phyloP scores from a whole-genome alignment of 2,113 vertebrate genomes.

The Syngnathus floridae region DNA sequence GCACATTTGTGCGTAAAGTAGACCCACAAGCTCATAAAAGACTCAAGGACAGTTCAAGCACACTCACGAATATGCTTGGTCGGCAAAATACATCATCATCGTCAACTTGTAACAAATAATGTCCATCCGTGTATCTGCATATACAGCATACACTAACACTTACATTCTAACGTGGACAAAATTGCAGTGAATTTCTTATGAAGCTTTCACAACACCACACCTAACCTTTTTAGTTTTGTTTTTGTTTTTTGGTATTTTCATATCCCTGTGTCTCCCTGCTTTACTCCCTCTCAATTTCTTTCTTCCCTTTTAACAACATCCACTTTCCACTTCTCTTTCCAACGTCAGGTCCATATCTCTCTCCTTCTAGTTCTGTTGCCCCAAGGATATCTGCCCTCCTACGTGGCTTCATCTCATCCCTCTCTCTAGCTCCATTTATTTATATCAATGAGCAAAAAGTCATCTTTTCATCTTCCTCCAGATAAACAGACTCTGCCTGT shows the following conservation, averaged over 20 bases:
- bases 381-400: constrained; percentile 66
- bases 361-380: constrained; percentile 61
- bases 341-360: constrained; percentile 50
- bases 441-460: constrained; percentile 70
- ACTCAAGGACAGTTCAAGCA: not conserved
- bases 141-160: constrained; percentile 14
- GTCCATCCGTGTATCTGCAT: not conserved
- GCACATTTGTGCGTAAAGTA: constrained; percentile 7
- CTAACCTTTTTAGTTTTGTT: not conserved
- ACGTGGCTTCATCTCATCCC: constrained; percentile 57
- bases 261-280: constrained; percentile 13
- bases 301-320: constrained; percentile 29
- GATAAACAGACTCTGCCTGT: constrained; percentile 59
- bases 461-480: constrained; percentile 72
- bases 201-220: constrained; percentile 6
- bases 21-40: constrained; percentile 26
- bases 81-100: not conserved
- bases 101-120: not conserved
- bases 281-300: constrained; percentile 8
- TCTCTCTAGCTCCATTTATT: constrained; percentile 66
- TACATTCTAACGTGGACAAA: constrained; percentile 26
- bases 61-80: constrained; percentile 2
- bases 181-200: constrained; percentile 24
- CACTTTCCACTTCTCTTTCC: constrained; percentile 56
- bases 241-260: not conserved